Conservation (phyloP, 1,140 invertebrate genomes). For the Ceratoteleas bidentatus region DNA sequence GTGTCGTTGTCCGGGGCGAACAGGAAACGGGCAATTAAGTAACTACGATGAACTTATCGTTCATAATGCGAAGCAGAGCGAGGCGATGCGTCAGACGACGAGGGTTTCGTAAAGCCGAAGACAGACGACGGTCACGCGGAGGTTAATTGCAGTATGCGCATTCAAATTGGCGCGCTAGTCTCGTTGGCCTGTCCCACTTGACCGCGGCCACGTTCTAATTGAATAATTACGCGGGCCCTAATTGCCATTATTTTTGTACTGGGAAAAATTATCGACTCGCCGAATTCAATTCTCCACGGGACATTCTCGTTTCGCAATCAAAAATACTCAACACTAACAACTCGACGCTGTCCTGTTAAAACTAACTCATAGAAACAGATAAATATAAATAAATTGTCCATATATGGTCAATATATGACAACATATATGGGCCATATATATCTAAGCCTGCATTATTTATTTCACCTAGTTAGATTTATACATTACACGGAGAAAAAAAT, state of each 20-base stretch:
- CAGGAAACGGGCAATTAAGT: slow-evolving; percentile 64
- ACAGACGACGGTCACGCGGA: slow-evolving; percentile 57
- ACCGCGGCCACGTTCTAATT: slow-evolving; percentile 33
- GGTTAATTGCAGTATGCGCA: slow-evolving; percentile 62
- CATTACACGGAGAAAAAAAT: too few species aligned
- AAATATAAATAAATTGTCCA: too few species aligned
- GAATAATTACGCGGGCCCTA: slow-evolving; percentile 49
- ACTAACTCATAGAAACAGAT: too few species aligned
- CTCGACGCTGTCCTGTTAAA: too few species aligned
- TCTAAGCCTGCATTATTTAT: too few species aligned
- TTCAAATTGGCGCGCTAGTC: slow-evolving; percentile 52
- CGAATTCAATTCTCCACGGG: too few species aligned
- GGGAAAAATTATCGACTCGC: slow-evolving; percentile 38
- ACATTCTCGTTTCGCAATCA: too few species aligned
- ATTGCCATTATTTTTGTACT: slow-evolving; percentile 52
- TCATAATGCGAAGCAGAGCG: slow-evolving; percentile 53
- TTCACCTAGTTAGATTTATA: too few species aligned
- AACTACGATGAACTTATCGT: slow-evolving; percentile 54
- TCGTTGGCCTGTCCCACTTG: slow-evolving; percentile 31
- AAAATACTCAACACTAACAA: too few species aligned
- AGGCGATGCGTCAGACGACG: slow-evolving; percentile 43
- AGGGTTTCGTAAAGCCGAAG: slow-evolving; percentile 35
- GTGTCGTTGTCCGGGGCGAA: slow-evolving; percentile 33
- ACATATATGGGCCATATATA: too few species aligned
- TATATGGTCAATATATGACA: too few species aligned